Base-by-base conservation (phyloP, 2,888 invertebrate species). In the Diaprepes abbreviatus region DNA sequence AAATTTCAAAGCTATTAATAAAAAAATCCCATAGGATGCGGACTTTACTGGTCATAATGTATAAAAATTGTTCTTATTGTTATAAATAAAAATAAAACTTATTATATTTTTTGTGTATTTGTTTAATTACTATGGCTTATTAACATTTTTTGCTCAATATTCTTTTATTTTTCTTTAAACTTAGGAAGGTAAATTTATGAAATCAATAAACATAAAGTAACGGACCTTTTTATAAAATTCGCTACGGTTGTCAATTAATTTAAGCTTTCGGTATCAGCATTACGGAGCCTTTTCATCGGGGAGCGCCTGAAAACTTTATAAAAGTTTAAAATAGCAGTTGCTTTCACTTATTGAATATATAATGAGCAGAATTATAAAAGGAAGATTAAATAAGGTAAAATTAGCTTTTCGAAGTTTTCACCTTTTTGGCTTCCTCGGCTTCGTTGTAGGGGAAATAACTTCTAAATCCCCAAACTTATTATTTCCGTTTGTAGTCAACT, bases 351-450 rank as follows among this genome's bases (percentile, higher is more conserved):
- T 60, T 60, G 28, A 43, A 45, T 60, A 60, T 19, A 60, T 60
- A 60, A 60, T 60, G 60, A 60, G 60, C 48, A 3, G 16, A 17
- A 40, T 60, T 45, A 45, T 45, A 45, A 60, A 45, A 45, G 48
- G 28, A 35, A 45, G 43, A 60, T 60, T 60, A 45, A 60, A 60
- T 45, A 60, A 60, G 40, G 59, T 59, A 31, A 28, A 45, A 60
- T 45, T 48, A 60, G 43, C 43, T 43, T 33, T 31, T 19, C 16
- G 31, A 60, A 28, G 28, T 60, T 60, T 36, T 38, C 21, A 58
- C 48, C 43, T 38, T 28, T 33, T 19, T 21, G 21, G 16, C 19
- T 16, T 35, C n/a, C 21, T 19, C 19, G 31, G 40, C 21, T 21
- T 12, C 40, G 35, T 14, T 36, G n/a, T 36, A 36, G 36, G 55